Evolutionary conservation across 2,888 invertebrate species (phyloP), one percentile per base, ranked within the genome.

Genomic region (Patella caerulea): DNA sequence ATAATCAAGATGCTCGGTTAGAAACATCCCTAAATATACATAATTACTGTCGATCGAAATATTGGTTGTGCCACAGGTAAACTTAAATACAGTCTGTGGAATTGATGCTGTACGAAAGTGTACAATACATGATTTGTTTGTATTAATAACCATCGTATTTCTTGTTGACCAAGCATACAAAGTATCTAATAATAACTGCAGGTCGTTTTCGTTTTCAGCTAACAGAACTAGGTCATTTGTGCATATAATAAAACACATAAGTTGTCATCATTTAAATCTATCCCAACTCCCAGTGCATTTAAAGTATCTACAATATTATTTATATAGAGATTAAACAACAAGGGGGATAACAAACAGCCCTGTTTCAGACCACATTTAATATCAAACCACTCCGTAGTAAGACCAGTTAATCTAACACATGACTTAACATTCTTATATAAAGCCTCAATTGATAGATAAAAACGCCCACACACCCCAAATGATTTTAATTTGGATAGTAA

Each of bases 181-280:
- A 24, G 15, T 73, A 77, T 81, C 73, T n/a, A 82, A 19, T 45
- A 81, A 19, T 24, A 19, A 14, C 65, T 82, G 80, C 53, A 81
- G 65, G 65, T 82, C 81, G 69, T 34, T 15, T n/a, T 72, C 74
- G 54, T 73, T 80, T 74, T 81, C 78, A 9, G 78, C 71, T 17
- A 81, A 45, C 45, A 83, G 17, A 5, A 74, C 81, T 59, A 82
- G 75, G 65, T 81, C 81, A 73, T 83, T 79, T 5, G 81, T 5
- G 81, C 79, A 74, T 81, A 83, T 4, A 79, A 45, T 9, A 83
- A 59, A 17, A 81, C 65, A 76, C 77, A 80, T 19, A 77, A 17
- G 2, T 72, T 75, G 56, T 81, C 77, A 56, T 75, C 70, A 34
- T 74, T 77, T 52, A 79, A 55, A 56, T 55, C 14, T 14, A 80